Base-by-base conservation (phyloP, 2,113 vertebrate genomes). In the Hypomesus transpacificus region DNA sequence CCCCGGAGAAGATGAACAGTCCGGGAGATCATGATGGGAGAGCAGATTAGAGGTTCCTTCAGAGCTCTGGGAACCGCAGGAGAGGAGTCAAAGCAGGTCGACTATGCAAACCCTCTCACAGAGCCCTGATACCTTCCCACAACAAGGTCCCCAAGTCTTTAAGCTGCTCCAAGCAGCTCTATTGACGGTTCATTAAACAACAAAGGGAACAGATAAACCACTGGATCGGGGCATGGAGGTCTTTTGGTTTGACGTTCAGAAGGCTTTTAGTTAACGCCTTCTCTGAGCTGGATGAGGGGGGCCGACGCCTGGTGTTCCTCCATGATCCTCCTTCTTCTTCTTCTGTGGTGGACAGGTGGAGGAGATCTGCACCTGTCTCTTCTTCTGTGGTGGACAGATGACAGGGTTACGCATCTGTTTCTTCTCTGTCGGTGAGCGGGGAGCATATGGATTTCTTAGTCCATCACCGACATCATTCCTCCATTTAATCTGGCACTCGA, bases 161-260 rank as follows among this genome's bases (percentile, higher is more conserved):
- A 87, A 88, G 85, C 88, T 80, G 82, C 65, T 82, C 80, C 88
- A 84, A 82, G 81, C 86, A 78, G 78, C 72, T 86, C 79, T 80
- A 89, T 82, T 89, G 76, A 78, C 71, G 88, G 81, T 91, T 88
- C 92, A 91, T 92, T 92, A 92, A 91, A 85, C 73, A 56, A 91
- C 91, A 92, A 91, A 84, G 17, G 87, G 86, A 82, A 84, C 79
- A 85, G 84, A 86, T 86, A 39, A 88, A 82, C 71, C 80, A 56
- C 64, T 84, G 82, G 70, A 77, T 80, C 77, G 80, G 79, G 81
- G 75, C 73, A 68, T 78, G 75, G 82, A 75, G 78, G 82, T 80
- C 76, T 84, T 82, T 86, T 63, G 66, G 70, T 82, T 81, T 72
- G 71, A 74, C 75, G 17, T 76, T 52, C 52, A 77, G 73, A 81